Evolutionary conservation across 2,888 invertebrate genomes (phyloP).

Genomic region (Trichopoda pennipes): DNA sequence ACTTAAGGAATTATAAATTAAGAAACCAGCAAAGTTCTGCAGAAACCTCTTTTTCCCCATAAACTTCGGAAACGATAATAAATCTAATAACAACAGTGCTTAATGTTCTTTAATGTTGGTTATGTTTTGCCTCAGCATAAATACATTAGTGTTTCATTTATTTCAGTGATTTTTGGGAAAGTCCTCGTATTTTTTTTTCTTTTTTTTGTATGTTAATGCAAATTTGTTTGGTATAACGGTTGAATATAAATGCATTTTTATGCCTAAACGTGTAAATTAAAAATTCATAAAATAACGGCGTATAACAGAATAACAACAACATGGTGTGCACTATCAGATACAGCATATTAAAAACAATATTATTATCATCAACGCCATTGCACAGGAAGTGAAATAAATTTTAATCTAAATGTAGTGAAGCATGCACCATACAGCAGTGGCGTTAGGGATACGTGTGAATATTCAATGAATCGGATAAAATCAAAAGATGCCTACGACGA

Average conservation of each 20-base stretch:
- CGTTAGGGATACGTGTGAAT: slow-evolving; percentile 9
- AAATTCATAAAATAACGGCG: slow-evolving; percentile 42
- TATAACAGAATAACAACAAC: slow-evolving; percentile 13
- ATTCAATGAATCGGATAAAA: slow-evolving; percentile 41
- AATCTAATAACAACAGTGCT: no score
- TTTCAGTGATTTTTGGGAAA: no score
- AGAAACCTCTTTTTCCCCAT: no score
- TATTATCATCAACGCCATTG: slow-evolving; percentile 28
- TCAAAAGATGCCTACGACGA: background rate
- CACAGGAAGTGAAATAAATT: slow-evolving; percentile 48
- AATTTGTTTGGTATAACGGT: slow-evolving; percentile 5
- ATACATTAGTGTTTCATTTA: no score
- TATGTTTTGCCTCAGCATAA: no score
- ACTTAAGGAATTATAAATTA: no score
- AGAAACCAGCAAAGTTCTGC: no score
- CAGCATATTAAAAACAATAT: slow-evolving; percentile 3
- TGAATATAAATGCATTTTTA: slow-evolving; percentile 30
- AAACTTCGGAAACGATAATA: no score
- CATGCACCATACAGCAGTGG: slow-evolving; percentile 4
- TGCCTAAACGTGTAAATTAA: slow-evolving; percentile 54
- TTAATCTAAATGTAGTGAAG: slow-evolving; percentile 6
- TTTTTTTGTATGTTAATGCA: no score
- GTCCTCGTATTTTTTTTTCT: no score
- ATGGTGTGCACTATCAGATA: background rate
- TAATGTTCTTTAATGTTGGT: no score